phyloP scores from a whole-genome alignment of 2,888 invertebrate species.

The Micoletzkya japonica region DNA sequence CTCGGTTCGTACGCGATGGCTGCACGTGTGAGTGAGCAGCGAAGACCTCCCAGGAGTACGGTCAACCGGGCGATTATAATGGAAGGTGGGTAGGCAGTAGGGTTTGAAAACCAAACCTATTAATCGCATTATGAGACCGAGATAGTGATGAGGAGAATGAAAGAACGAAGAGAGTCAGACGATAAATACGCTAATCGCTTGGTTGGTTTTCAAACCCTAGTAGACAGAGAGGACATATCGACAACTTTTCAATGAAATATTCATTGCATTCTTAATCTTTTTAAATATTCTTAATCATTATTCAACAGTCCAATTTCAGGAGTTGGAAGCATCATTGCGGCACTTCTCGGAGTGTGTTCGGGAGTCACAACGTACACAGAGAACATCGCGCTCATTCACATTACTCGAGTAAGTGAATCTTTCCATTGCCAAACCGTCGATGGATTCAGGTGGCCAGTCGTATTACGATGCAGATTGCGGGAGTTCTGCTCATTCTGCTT shows the following conservation, averaged over 20 bases:
- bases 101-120: too few species aligned
- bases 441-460: conserved; percentile 51
- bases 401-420: conserved; percentile 37
- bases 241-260: too few species aligned
- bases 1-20: conserved; percentile 48
- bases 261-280: too few species aligned
- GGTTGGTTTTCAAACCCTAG: too few species aligned
- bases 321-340: conserved; percentile 47
- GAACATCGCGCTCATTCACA: conserved; percentile 53
- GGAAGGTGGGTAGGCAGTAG: conserved; percentile 42
- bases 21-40: conserved; percentile 46
- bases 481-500: conserved; percentile 44
- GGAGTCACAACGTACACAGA: conserved; percentile 59
- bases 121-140: too few species aligned
- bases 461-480: conserved; percentile 56
- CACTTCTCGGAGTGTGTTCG: conserved; percentile 47
- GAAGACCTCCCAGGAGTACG: conserved; percentile 47
- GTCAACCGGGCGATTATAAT: conserved; percentile 55
- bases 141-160: too few species aligned
- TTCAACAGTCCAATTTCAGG: conserved; percentile 34
- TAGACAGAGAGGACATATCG: too few species aligned
- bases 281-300: too few species aligned
- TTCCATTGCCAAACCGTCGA: not conserved
- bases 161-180: too few species aligned
- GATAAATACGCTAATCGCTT: too few species aligned